Evolutionary conservation across 30 jellyfish, hydroid and myxozoan genomes (phyloP).

Genomic region (Hydractinia echinata): DNA sequence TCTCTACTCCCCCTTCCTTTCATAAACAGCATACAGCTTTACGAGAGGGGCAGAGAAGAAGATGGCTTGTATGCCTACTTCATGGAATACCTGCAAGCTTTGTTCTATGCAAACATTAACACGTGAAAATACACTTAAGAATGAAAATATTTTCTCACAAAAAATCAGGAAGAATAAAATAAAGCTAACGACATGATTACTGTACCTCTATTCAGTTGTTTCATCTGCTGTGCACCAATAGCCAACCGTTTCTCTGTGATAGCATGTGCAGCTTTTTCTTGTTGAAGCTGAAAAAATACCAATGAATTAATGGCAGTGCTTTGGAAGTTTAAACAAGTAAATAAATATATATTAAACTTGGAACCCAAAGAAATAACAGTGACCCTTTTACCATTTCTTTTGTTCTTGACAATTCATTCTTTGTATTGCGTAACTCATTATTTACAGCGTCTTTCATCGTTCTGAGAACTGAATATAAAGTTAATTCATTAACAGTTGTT

Average conservation of each 20-base stretch:
- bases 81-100: too few species aligned
- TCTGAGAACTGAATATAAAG: slow-evolving; percentile 38
- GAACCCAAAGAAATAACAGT: neutral
- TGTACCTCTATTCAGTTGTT: slow-evolving; percentile 77
- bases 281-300: slow-evolving; percentile 52
- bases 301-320: neutral
- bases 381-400: slow-evolving; percentile 41
- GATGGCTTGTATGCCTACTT: too few species aligned
- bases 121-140: too few species aligned
- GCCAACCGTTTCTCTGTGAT: slow-evolving; percentile 38
- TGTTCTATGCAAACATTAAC: too few species aligned
- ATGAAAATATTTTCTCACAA: too few species aligned
- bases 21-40: too few species aligned
- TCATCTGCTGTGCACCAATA: slow-evolving; percentile 47
- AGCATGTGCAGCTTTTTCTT: slow-evolving; percentile 61
- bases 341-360: neutral
- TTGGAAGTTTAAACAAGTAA: neutral
- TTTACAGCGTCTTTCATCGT: slow-evolving; percentile 59
- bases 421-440: slow-evolving; percentile 67
- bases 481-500: too few species aligned
- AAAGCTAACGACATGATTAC: neutral
- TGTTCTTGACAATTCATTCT: slow-evolving; percentile 33
- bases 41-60: too few species aligned
- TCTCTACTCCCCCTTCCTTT: too few species aligned
- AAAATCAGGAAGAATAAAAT: neutral